A percentile compares a stretch with the other conserved stretches of the same genome.
Conservation (phyloP, 1,140 invertebrate genomes). For the Papilio polytes region DNA sequence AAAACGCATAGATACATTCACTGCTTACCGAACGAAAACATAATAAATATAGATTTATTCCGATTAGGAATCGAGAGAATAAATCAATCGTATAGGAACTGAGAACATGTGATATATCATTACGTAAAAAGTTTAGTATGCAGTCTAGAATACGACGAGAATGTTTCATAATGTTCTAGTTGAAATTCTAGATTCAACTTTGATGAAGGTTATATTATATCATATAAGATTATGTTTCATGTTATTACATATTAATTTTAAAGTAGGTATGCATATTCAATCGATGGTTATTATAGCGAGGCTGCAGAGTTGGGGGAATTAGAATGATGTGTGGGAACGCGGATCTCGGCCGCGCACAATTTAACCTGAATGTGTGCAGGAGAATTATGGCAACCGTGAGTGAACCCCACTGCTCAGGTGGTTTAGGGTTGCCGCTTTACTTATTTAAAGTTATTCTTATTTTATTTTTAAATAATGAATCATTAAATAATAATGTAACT, state of each 20-base stretch:
- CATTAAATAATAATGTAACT: background rate
- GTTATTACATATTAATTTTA: constrained; percentile 37
- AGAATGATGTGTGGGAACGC: constrained; percentile 82
- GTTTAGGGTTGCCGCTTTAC: constrained; percentile 53
- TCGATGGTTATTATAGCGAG: constrained; percentile 63
- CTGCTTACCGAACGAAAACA: constrained; percentile 70
- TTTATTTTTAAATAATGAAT: constrained; percentile 14
- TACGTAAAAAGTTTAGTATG: constrained; percentile 38
- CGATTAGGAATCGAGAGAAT: constrained; percentile 46
- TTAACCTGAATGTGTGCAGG: constrained; percentile 72
- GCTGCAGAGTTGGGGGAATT: constrained; percentile 73
- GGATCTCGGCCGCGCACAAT: constrained; percentile 61
- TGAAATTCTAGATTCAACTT: constrained; percentile 16
- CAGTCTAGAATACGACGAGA: constrained; percentile 29
- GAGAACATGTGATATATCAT: constrained; percentile 32
- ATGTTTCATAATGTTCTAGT: constrained; percentile 34
- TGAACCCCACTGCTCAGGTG: constrained; percentile 60
- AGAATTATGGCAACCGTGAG: constrained; percentile 78
- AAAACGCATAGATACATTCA: constrained; percentile 66
- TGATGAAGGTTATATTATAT: constrained; percentile 9
- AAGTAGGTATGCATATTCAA: constrained; percentile 39
- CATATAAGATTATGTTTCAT: constrained; percentile 32
- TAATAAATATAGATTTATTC: constrained; percentile 69
- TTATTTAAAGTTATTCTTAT: constrained; percentile 1
- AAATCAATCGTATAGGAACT: constrained; percentile 34